Evolutionary conservation across 2,113 vertebrate genomes (phyloP).

Genomic region (Fregata magnificens): DNA sequence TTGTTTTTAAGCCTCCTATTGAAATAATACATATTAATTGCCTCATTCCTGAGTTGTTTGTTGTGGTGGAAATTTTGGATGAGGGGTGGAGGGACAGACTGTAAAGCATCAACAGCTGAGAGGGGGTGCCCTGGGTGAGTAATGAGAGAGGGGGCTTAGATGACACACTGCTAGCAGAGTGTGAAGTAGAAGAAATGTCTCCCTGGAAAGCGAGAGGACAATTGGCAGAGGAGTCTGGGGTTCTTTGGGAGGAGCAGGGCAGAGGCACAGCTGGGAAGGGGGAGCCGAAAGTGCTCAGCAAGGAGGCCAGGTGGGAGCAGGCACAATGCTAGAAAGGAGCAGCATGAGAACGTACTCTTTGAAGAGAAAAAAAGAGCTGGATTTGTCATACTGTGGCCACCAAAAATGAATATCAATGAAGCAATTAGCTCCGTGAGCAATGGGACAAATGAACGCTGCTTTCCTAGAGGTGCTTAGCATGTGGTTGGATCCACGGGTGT

Average conservation of each 20-base stretch:
- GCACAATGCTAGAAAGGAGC: background rate
- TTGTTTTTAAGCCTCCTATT: conserved; percentile 65
- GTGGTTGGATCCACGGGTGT: background rate
- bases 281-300: background rate
- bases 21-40: conserved; percentile 47
- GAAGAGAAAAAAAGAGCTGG: background rate
- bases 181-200: background rate
- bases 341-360: background rate
- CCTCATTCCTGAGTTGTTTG: conserved; percentile 18
- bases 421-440: background rate
- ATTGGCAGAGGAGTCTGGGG: background rate
- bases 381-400: background rate
- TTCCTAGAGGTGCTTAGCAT: background rate
- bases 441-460: background rate
- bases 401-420: background rate
- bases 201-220: background rate
- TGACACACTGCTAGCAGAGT: background rate
- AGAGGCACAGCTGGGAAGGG: background rate
- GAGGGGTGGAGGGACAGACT: background rate
- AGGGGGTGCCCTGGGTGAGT: background rate
- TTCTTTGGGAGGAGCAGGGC: background rate
- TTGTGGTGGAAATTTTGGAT: background rate
- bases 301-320: background rate
- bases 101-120: background rate
- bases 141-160: background rate